phyloP scores from a whole-genome alignment of 2,797 vertebrate species.

The Cottoperca gobio region DNA sequence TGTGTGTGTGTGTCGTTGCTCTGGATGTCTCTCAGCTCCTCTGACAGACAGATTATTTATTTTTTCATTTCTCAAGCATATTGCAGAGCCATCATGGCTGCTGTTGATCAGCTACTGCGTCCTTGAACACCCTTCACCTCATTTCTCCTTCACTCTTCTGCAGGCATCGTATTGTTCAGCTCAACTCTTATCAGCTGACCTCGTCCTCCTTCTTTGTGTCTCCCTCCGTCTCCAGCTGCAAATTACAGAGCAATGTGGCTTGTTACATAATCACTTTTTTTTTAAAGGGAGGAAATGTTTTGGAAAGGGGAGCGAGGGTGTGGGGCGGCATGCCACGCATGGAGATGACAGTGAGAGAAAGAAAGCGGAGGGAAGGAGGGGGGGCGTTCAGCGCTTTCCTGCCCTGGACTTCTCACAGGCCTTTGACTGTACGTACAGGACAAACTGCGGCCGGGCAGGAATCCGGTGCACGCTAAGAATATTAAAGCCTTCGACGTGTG shows the following conservation, averaged over 20 bases:
- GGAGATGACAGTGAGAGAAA: slow-evolving; percentile 59
- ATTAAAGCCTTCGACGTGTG: slow-evolving; percentile 24
- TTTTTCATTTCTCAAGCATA: not conserved
- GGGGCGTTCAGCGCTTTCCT: slow-evolving; percentile 41
- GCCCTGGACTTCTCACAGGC: slow-evolving; percentile 10
- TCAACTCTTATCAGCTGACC: slow-evolving; percentile 61
- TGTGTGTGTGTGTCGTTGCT: not conserved
- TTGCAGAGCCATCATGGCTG: slow-evolving; percentile 44
- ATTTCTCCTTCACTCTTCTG: not conserved
- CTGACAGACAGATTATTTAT: not conserved
- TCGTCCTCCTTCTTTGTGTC: slow-evolving; percentile 21
- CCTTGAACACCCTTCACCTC: not conserved
- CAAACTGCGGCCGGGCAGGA: slow-evolving; percentile 21
- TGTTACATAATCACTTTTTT: slow-evolving; percentile 81
- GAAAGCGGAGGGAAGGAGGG: slow-evolving; percentile 49
- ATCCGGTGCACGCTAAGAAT: slow-evolving; percentile 8
- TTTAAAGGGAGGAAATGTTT: slow-evolving; percentile 83
- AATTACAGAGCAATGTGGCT: slow-evolving; percentile 68
- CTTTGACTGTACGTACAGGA: slow-evolving; percentile 15
- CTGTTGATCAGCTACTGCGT: not conserved
- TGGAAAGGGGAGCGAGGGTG: slow-evolving; percentile 61
- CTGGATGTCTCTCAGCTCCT: not conserved
- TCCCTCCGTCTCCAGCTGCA: slow-evolving; percentile 61
- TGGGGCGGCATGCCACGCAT: slow-evolving; percentile 56
- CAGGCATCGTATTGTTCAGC: slow-evolving; percentile 11